Percentiles rank a stretch among this genome's conserved stretches.
These are phyloP conservation scores for Microtus montanus DNA, from an alignment of 2,113 vertebrate species.

Conservation along the genomic window DNA sequence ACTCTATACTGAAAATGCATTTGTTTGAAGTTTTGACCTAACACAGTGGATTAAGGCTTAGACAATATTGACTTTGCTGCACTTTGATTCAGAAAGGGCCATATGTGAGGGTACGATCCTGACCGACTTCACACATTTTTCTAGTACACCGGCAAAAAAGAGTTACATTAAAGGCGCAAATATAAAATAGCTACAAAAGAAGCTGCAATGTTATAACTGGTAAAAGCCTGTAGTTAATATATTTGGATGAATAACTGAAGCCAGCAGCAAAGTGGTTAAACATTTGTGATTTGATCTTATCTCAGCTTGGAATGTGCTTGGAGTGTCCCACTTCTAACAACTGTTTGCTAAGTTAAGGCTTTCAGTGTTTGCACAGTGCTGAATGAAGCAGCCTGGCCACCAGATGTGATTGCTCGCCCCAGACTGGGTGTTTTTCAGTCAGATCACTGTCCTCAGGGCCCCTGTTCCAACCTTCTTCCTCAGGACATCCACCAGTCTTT, in stretches of 20 bases:
- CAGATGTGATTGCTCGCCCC: conserved; percentile 91
- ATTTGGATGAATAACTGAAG: conserved; percentile 87
- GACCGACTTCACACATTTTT: conserved; percentile 61
- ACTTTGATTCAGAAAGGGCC: conserved; percentile 78
- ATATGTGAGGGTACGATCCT: conserved; percentile 62
- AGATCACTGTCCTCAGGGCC: conserved; percentile 93
- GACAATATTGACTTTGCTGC: conserved; percentile 76
- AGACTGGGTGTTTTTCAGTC: conserved; percentile 87
- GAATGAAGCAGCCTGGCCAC: conserved; percentile 94
- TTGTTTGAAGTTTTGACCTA: conserved; percentile 78
- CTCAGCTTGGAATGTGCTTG: conserved; percentile 90
- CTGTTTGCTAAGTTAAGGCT: conserved; percentile 94
- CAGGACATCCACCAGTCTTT: conserved; percentile 97
- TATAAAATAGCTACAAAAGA: conserved; percentile 75
- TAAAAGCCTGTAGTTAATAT: conserved; percentile 84
- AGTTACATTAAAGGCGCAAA: conserved; percentile 74
- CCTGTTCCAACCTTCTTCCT: conserved; percentile 97
- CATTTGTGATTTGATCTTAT: conserved; percentile 93
- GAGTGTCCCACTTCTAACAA: conserved; percentile 94
- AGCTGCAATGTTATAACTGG: conserved; percentile 75
- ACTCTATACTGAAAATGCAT: conserved; percentile 75
- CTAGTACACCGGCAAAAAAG: conserved; percentile 58
- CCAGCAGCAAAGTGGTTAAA: conserved; percentile 92
- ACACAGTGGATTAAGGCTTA: conserved; percentile 75
- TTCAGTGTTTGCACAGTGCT: conserved; percentile 92